These are phyloP conservation scores for Drosophila bifasciata DNA, from an alignment of 1,140 invertebrate species.

Conservation along the genomic window DNA sequence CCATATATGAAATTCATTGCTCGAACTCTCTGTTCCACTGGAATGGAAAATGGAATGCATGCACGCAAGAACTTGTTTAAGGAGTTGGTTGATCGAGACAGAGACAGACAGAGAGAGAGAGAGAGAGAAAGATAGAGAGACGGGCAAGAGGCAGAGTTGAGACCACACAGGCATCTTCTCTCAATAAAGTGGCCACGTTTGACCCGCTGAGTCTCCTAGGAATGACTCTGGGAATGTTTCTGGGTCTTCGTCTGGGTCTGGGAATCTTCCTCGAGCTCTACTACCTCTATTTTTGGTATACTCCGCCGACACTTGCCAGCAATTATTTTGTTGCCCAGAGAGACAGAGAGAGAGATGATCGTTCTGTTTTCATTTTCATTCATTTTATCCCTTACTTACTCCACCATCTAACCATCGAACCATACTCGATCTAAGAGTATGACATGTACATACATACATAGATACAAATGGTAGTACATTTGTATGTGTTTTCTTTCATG, in stretches of 20 bases:
- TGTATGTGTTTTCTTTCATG: no score
- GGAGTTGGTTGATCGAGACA: conserved; percentile 26
- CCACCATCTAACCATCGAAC: not conserved
- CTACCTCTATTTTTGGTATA: conserved; percentile 54
- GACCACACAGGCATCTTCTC: conserved; percentile 62
- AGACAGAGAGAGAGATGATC: conserved; percentile 19
- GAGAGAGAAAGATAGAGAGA: conserved; percentile 1
- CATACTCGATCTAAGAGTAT: conserved; percentile 1
- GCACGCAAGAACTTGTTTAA: conserved; percentile 49
- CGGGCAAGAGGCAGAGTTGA: conserved; percentile 31
- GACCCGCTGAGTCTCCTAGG: conserved; percentile 41
- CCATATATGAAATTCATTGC: conserved; percentile 59
- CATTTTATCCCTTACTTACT: conserved; percentile 25
- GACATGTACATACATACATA: no score
- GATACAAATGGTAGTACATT: no score
- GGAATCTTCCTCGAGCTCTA: conserved; percentile 39
- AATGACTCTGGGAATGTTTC: conserved; percentile 22
- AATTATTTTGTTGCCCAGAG: conserved; percentile 44
- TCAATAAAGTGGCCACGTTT: conserved; percentile 56
- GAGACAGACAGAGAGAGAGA: conserved; percentile 8
- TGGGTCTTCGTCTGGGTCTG: conserved; percentile 22
- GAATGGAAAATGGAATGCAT: conserved; percentile 43
- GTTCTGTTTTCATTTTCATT: conserved; percentile 45
- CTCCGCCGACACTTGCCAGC: conserved; percentile 53
- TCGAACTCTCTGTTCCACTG: conserved; percentile 40